Base-by-base conservation (phyloP, 2,797 vertebrate species). In the Phataginus tricuspis region DNA sequence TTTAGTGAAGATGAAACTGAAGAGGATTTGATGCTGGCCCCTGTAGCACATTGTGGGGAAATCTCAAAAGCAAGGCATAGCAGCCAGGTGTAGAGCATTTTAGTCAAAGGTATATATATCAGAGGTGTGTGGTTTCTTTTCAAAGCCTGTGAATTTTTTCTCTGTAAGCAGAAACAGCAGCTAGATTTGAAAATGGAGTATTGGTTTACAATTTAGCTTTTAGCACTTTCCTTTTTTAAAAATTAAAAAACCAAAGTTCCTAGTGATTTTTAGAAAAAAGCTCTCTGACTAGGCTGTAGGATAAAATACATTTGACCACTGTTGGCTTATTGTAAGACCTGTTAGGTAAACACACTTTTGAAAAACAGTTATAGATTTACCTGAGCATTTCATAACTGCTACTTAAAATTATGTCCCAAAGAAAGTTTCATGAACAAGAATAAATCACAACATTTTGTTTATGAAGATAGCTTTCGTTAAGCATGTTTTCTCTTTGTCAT, bases 311-410 rank as follows among this genome's bases (percentile, higher is more conserved):
- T 45, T 91, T 94, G 63, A 93, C 53, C 69, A 42, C 9, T 90
- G 21, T 39, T 74, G 53, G 39, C 25, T 80, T 92, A 37, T 68
- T 86, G 0, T 88, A 78, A 92, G 29, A 66, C 9, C n/a, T 93
- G 49, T 86, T 93, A 77, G 51, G 31, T 86, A 86, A 96, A 89
- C 69, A 90, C 25, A 90, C 74, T 83, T 91, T 57, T 64, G 53
- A 78, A 86, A 91, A 71, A 53, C 96, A 92, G 78, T 94, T 96
- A 72, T 31, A 94, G 88, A 80, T 92, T 92, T 83, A 94, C 31
- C 45, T 89, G 61, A 29, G 79, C 14, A 59, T 95, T 88, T 69
- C 15, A 0, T 79, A 94, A 89, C 53, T 96, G 49, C 59, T 94
- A 37, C 96, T 91, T 94, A 89, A 94, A 89, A 63, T 71, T 21